phyloP scores from a whole-genome alignment of 2,113 vertebrate species.

The Pygathrix nemaeus region DNA sequence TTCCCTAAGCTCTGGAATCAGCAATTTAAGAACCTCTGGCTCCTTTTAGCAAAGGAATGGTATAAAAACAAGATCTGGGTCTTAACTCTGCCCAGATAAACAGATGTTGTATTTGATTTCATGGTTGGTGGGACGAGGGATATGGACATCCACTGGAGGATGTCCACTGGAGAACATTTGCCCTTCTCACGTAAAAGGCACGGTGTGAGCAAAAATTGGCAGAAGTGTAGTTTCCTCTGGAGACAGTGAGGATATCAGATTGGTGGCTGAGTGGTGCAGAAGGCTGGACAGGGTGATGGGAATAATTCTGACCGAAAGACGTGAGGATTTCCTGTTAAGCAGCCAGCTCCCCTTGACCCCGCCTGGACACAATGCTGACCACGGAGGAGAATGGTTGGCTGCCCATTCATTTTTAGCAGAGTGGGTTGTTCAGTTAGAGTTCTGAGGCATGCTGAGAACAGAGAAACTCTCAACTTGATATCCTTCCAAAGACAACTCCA shows the following conservation, averaged over 20 bases:
- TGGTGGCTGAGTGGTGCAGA: background rate
- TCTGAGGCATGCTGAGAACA: background rate
- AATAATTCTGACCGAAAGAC: background rate
- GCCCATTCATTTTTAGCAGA: background rate
- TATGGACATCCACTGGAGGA: background rate
- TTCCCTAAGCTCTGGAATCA: background rate
- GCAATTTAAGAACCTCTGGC: background rate
- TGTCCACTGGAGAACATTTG: no score
- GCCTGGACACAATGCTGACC: background rate
- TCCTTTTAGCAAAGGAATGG: background rate
- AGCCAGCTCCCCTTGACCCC: background rate
- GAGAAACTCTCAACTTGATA: background rate
- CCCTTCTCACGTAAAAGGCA: background rate
- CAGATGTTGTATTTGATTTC: background rate
- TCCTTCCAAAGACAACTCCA: background rate
- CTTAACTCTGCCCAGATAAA: background rate
- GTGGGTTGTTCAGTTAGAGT: background rate
- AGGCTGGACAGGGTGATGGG: background rate
- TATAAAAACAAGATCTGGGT: background rate
- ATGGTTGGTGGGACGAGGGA: background rate
- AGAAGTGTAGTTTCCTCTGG: background rate
- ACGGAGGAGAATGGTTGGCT: background rate
- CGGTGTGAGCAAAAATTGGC: background rate
- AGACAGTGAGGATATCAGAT: background rate
- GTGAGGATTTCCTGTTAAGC: background rate